phyloP scores from a whole-genome alignment of 1,140 invertebrate species.

The Lethocerus indicus region DNA sequence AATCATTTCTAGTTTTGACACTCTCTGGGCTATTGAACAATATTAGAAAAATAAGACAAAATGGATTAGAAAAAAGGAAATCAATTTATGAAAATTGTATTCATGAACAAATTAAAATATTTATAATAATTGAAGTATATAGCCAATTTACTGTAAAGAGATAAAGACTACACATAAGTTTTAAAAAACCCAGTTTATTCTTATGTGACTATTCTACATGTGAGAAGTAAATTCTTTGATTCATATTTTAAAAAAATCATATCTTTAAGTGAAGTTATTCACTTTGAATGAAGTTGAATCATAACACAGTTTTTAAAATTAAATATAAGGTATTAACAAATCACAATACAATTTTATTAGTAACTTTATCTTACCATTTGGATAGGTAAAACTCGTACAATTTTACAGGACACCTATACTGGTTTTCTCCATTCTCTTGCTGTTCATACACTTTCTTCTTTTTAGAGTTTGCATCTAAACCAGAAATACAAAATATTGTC shows the following conservation, averaged over 20 bases:
- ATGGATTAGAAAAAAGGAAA: constrained; percentile 10
- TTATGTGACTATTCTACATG: too few species aligned
- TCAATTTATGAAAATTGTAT: neutral
- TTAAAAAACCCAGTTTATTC: too few species aligned
- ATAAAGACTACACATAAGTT: too few species aligned
- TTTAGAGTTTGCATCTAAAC: constrained; percentile 60
- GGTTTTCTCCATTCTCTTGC: constrained; percentile 84
- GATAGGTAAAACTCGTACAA: constrained; percentile 91
- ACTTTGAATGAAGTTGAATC: neutral
- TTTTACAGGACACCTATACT: constrained; percentile 81
- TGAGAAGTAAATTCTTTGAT: too few species aligned
- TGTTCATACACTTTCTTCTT: constrained; percentile 83
- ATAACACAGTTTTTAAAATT: neutral
- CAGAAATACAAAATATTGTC: too few species aligned
- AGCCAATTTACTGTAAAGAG: too few species aligned
- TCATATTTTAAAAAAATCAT: constrained; percentile 6
- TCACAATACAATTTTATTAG: too few species aligned
- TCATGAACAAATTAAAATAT: neutral
- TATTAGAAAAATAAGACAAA: constrained; percentile 22
- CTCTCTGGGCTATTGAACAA: constrained; percentile 84
- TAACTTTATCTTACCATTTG: constrained; percentile 82
- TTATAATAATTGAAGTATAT: too few species aligned
- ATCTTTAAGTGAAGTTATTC: neutral
- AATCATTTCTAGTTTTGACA: constrained; percentile 77
- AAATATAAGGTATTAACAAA: too few species aligned